Base-by-base conservation (phyloP, 2,113 vertebrate species). In the Malurus alboscapulatus region DNA sequence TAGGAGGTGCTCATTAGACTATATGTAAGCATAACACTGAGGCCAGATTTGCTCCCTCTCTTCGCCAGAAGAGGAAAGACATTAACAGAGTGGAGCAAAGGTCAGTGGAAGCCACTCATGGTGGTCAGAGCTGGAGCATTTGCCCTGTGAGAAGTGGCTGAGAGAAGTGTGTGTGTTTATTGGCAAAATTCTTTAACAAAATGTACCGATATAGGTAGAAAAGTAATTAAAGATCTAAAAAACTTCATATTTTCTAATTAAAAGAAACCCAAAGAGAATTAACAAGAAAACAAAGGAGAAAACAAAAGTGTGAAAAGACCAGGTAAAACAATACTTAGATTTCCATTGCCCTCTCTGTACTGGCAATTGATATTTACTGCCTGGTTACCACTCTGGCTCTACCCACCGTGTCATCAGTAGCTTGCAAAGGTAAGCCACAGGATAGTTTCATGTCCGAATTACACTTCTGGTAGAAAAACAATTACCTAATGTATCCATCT, bases 21-120 rank as follows among this genome's bases (percentile, higher is more conserved):
- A 0, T 2, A 47, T 7, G 1, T 5, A 51, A 6, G 9, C 45
- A 22, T 51, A 87, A 71, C 2, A 3, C 12, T 15, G 30, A 44
- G 30, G 54, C 8, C 48, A 71, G 44, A 54, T 71, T 58, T 63
- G 14, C 10, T 12, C 9, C n/a, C 17, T 27, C 47, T 59, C n/a
- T 40, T 53, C 3, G 32, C 10, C 42, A 40, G 16, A 86, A 48
- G 11, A 71, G 7, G 17, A 62, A n/a, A 58, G 67, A n/a, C 17
- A 19, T 2, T 19, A 29, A 25, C 9, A 7, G 68, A 62, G 12
- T 2, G 16, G 7, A 75, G 24, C 7, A 24, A 24, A 61, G 19
- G 14, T 48, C 17, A 22, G 36, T 21, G 18, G n/a, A 86, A 14
- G 57, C 25, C 40, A 57, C 51, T 9, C 5, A 12, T 17, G 34